Evolutionary conservation across 2,888 invertebrate species (phyloP), one percentile per base, ranked within the genome.

Genomic region (Rhorus exstirpatorius): DNA sequence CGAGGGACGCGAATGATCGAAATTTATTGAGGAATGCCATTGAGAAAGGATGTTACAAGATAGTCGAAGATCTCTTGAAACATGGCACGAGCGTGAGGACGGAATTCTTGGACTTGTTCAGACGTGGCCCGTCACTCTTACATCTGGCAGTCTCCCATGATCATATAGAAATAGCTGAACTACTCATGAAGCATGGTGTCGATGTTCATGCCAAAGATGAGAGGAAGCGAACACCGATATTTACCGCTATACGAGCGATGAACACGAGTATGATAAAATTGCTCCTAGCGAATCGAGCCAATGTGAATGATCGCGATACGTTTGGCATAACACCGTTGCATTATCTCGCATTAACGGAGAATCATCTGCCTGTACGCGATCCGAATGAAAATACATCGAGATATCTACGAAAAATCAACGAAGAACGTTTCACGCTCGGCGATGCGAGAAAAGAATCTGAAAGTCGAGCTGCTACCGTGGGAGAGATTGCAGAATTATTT

Each of bases 101-200:
- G 0, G 6, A 2, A 31, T 6, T 31, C 2, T 6, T 6, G 31
- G 31, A 31, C 31, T 3, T 3, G 2, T n/a, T n/a, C n/a, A 31
- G 26, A 14, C 24, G n/a, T n/a, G n/a, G 65, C 31, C 44, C 10
- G 0, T 71, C 61, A 12, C 63, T 65, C 17, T 35, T 81, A 10
- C 81, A 81, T 26, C 46, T n/a, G 6, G 70, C 70, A 17, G 77
- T 38, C 1, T 21, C 12, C 3, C 58, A 67, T 65, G 14, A n/a
- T 10, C 67, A 76, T 2, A 24, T 26, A 12, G 24, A 77, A 21
- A 49, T 72, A 1, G 44, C 51, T 0, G 38, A 67, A 17, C 24
- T 71, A 26, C 35, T 76, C 1, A 7, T 76, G 12, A 58, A 3
- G 0, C 14, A 58, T 8, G 81, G 72, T 3, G 81, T 71, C 1